Percentiles rank a stretch among this genome's conserved stretches.
Evolutionary conservation across 2,797 vertebrate species (phyloP).

Genomic region (Psittacula echo): DNA sequence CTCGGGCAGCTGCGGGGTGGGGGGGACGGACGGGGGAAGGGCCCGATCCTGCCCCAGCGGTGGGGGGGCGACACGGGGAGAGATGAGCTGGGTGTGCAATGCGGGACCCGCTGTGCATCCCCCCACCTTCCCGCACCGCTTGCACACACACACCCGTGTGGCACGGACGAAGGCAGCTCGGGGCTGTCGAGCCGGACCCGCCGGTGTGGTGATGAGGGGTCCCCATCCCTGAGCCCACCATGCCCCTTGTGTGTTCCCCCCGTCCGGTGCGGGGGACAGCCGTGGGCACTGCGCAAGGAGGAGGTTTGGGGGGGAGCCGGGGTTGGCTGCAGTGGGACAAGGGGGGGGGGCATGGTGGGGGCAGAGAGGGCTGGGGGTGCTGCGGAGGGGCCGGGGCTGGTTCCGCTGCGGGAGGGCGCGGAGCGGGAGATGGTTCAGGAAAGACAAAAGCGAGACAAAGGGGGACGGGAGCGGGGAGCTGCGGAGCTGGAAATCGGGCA

Average conservation of each 20-base stretch:
- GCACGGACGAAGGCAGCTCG: not conserved
- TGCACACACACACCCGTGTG: not conserved
- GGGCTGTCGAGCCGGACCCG: not conserved
- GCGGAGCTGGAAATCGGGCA: not conserved
- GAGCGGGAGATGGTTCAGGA: not conserved
- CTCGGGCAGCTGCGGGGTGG: not conserved
- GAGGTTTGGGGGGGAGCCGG: not conserved
- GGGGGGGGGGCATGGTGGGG: not conserved
- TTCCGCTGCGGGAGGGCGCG: not conserved
- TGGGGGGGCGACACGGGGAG: fast-evolving
- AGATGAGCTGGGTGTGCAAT: not conserved
- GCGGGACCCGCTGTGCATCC: not conserved
- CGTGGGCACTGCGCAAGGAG: not conserved
- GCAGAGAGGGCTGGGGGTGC: not conserved
- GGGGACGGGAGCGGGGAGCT: not conserved
- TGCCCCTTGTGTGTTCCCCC: not conserved
- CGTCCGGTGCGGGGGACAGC: no score
- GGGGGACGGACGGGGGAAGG: not conserved
- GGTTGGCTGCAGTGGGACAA: no score
- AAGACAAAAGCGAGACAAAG: constrained; percentile 43
- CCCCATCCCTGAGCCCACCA: not conserved
- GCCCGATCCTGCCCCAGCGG: not conserved
- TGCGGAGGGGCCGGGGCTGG: not conserved
- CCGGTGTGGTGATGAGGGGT: not conserved
- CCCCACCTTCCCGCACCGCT: not conserved